Percentiles rank a stretch among this genome's conserved stretches.
phyloP scores from a whole-genome alignment of 2,888 invertebrate species.

The Bellardia bayeri region DNA sequence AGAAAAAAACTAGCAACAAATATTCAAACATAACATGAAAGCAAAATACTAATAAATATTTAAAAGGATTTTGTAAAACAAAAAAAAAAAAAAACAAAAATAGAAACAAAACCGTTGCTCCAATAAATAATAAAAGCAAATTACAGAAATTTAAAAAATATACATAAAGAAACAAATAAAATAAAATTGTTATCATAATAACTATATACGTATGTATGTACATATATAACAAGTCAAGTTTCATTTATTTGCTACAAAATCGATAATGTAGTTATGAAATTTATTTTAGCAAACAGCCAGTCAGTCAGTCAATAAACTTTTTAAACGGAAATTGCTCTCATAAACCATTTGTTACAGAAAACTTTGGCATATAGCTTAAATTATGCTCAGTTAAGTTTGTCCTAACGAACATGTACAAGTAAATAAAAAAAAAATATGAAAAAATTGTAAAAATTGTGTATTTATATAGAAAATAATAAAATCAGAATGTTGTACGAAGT shows the following conservation, averaged over 20 bases:
- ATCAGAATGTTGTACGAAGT: background rate
- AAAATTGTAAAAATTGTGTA: background rate
- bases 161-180: background rate
- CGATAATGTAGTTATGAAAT: constrained; percentile 7
- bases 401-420: background rate
- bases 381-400: constrained; percentile 21
- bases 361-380: constrained; percentile 13
- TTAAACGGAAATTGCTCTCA: constrained; percentile 41
- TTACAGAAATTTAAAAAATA: background rate
- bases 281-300: background rate
- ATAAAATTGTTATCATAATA: background rate
- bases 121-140: background rate
- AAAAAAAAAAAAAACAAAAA: background rate
- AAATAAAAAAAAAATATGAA: background rate
- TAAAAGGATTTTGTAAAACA: constrained; percentile 8
- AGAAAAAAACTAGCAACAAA: constrained; percentile 7
- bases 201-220: no score
- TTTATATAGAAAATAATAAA: background rate
- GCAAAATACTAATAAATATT: constrained; percentile 53
- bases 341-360: constrained; percentile 16
- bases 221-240: background rate
- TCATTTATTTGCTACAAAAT: background rate
- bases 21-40: constrained; percentile 10
- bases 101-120: background rate
- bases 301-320: constrained; percentile 34